Base-by-base conservation (phyloP, 2,797 vertebrate genomes). In the Fringilla coelebs region DNA sequence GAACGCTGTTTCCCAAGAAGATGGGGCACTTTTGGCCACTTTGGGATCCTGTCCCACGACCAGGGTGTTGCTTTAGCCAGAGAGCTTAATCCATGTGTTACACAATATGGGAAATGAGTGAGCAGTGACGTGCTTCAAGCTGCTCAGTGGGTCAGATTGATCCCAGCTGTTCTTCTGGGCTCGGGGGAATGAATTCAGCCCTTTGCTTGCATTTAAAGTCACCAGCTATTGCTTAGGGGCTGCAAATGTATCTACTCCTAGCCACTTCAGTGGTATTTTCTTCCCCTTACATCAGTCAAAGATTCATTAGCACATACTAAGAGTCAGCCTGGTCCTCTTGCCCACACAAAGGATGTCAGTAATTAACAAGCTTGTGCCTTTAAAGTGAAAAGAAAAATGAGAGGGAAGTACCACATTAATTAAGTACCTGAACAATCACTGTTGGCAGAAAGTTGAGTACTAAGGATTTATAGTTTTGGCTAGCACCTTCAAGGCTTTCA, bases 351-450 rank as follows among this genome's bases (percentile, higher is more conserved):
- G 60, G 38, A 67, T 51, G 26, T 88, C 51, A 60, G 10, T 78
- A 91, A 85, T 84, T 67, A 76, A 62, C 34, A 82, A 61, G 18
- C 25, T 76, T 75, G 41, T 70, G 18, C n/a, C 10, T 11, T 67
- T 45, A 54, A 92, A 77, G 29, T 43, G 38, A 52, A 62, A 67
- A 89, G 52, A 85, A 46, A 92, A 92, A 75, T 41, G 19, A 66
- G 57, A 61, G 32, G 19, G 16, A 81, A 94, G 34, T 54, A 87
- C 52, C 24, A 34, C 13, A 4, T 85, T 93, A 34, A 90, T 76
- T 92, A 90, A 62, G 36, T 85, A 51, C 85, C 61, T 91, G 78
- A 92, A 88, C 0, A 7, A 72, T 78, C 22, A 17, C 36, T 80
- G 36, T 85, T 90, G 34, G 66, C 84, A 58, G 31, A 48, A 89